phyloP scores from a whole-genome alignment of 2,888 invertebrate genomes.

The Ernsta delagoae region DNA sequence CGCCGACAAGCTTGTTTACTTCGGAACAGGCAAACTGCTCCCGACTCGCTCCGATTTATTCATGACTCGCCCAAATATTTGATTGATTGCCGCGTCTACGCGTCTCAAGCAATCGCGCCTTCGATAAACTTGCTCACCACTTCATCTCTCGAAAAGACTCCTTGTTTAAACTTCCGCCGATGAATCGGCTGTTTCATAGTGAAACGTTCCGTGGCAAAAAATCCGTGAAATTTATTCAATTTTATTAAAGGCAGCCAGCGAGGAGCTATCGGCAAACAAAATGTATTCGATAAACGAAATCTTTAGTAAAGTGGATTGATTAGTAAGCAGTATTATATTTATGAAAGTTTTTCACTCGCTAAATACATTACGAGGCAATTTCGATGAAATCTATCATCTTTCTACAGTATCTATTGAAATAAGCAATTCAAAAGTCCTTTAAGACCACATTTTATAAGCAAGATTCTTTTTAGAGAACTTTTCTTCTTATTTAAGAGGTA shows the following conservation, averaged over 20 bases:
- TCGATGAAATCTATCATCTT: not conserved
- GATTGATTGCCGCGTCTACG: conserved; percentile 77
- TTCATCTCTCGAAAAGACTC: conserved; percentile 72
- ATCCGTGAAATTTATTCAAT: conserved; percentile 55
- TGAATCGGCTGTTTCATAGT: conserved; percentile 65
- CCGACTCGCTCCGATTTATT: conserved; percentile 65
- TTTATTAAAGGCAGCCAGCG: conserved; percentile 45
- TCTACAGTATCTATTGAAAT: no score
- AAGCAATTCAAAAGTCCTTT: no score
- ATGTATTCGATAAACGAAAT: conserved; percentile 39
- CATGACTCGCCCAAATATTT: conserved; percentile 79
- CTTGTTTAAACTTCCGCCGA: conserved; percentile 69
- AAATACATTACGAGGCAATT: conserved; percentile 2
- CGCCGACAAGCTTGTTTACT: conserved; percentile 41
- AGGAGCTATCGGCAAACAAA: conserved; percentile 13
- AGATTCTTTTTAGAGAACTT: not conserved
- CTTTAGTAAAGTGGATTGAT: conserved; percentile 27
- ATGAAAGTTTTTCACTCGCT: not conserved
- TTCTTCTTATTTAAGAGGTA: no score
- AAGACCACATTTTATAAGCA: not conserved
- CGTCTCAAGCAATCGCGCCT: conserved; percentile 71
- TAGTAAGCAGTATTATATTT: conserved; percentile 1
- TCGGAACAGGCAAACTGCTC: conserved; percentile 51
- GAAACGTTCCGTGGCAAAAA: conserved; percentile 43
- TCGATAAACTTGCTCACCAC: conserved; percentile 76